Evolutionary conservation across 64 coral and sea anemone genomes (phyloP), one percentile per base, ranked within the genome.

Genomic region (Pachyseris speciosa): DNA sequence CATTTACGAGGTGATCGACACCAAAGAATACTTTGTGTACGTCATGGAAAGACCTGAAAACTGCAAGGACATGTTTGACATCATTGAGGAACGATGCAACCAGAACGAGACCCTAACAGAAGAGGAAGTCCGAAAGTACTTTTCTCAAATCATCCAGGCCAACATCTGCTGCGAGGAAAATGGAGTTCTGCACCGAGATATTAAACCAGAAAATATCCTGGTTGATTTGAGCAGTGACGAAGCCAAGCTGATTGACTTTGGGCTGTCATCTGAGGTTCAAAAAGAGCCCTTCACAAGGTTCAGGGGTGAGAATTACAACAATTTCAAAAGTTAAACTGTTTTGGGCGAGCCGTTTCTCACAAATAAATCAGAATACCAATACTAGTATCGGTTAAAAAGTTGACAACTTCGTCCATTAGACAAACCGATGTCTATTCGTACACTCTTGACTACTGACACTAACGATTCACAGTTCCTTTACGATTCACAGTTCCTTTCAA

Each of bases 191-290:
- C 67, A 71, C 11, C 34, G 67, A 17, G 67, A 71, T 17, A 19
- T 71, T 5, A 71, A 71, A 39, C 67, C 67, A 22, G 67, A 71
- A 38, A 71, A 71, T 19, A 71, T 71, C 37, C 19, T 71, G 67
- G 33, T 71, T 7, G 67, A 71, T 31, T 19, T 71, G 33, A 38
- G 0, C 15, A 71, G 16, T 71, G 67, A 38, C 20, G 67, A 71
- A 38, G 67, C 20, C 15, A 71, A 71, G 34, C 34, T 71, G 3
- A 71, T 71, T 40, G 67, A 71, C 34, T 71, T 71, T 40, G 67
- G 67, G 2, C 20, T 71, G 37, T 32, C 67, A 22, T 71, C 67
- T 37, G 67, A 71, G 67, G 8, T 71, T 7, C 67, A 71, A 31
- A 17, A 38, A 39, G 67, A 37, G 17, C 67, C 67, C 22, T 71